Evolutionary conservation across 2,888 invertebrate genomes (phyloP).

Genomic region (Apotomis turbidana): DNA sequence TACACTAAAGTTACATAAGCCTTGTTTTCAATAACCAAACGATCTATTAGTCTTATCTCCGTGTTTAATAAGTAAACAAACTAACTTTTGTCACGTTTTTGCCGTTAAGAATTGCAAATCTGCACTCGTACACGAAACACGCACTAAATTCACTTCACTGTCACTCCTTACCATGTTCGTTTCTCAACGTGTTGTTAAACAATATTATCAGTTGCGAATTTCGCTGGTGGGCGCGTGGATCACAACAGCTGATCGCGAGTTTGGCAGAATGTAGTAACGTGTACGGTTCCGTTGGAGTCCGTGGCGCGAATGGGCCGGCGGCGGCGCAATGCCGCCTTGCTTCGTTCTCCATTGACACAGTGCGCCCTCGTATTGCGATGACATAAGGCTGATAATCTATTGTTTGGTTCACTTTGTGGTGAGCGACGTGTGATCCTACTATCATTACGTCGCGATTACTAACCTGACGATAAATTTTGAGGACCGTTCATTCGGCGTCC

Average conservation of each 20-base stretch:
- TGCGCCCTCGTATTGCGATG: slow-evolving; percentile 35
- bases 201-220: slow-evolving; percentile 46
- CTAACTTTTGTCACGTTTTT: slow-evolving; percentile 29
- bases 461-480: slow-evolving; percentile 69
- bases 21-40: slow-evolving; percentile 21
- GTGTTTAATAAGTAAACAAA: slow-evolving; percentile 32
- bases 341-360: slow-evolving; percentile 36
- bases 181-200: slow-evolving; percentile 59
- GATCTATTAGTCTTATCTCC: slow-evolving; percentile 34
- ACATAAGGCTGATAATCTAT: slow-evolving; percentile 38
- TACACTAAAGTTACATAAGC: slow-evolving; percentile 33
- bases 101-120: slow-evolving; percentile 31
- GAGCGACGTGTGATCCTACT: slow-evolving; percentile 50
- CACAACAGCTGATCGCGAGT: slow-evolving; percentile 58
- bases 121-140: slow-evolving; percentile 58
- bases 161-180: slow-evolving; percentile 78
- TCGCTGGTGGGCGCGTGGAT: slow-evolving; percentile 50
- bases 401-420: slow-evolving; percentile 24
- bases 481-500: slow-evolving; percentile 71
- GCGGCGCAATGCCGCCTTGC: slow-evolving; percentile 68
- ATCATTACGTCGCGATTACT: slow-evolving; percentile 45
- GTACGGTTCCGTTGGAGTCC: slow-evolving; percentile 69
- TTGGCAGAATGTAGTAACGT: slow-evolving; percentile 13
- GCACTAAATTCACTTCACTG: slow-evolving; percentile 66
- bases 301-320: slow-evolving; percentile 76